Percentiles rank a stretch among this genome's conserved stretches.
Evolutionary conservation across 2,797 vertebrate genomes (phyloP).

Genomic region (Cyprinella venusta): DNA sequence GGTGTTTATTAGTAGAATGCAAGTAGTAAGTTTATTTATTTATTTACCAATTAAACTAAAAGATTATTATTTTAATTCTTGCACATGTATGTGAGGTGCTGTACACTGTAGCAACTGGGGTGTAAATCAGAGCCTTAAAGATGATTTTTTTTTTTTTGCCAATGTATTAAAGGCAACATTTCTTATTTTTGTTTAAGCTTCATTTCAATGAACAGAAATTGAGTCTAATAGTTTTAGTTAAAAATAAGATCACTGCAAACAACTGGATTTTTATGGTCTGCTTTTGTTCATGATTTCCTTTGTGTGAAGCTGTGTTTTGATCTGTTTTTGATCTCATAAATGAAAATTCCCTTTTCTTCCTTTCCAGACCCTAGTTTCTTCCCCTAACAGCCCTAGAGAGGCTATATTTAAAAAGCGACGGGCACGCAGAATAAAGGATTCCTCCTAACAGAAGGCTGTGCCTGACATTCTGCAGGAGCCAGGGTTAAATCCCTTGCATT

Average conservation of each 20-base stretch:
- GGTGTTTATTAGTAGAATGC: too few species aligned
- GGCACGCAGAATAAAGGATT: conserved; percentile 52
- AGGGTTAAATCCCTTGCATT: conserved; percentile 60
- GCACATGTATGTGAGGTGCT: neutral
- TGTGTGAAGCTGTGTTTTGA: conserved; percentile 1
- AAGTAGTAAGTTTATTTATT: too few species aligned
- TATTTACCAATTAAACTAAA: neutral
- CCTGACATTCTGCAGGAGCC: conserved; percentile 51
- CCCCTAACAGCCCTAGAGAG: neutral
- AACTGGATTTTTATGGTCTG: too few species aligned
- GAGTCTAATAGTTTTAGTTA: too few species aligned
- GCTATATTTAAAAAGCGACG: conserved; percentile 26
- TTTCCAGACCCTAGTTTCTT: conserved; percentile 21
- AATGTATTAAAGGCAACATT: too few species aligned
- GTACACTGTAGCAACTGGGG: neutral
- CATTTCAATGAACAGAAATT: too few species aligned
- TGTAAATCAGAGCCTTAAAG: too few species aligned
- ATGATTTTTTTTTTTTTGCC: too few species aligned
- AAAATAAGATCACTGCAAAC: too few species aligned
- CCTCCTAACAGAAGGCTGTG: conserved; percentile 50
- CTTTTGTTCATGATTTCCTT: too few species aligned
- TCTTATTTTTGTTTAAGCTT: too few species aligned
- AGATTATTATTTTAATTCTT: neutral
- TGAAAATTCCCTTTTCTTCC: neutral
- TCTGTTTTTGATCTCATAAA: conserved; percentile 4